Percentiles rank a stretch among this genome's conserved stretches.
phyloP scores from a whole-genome alignment of 2,113 vertebrate genomes.

The Brachyhypopomus gauderio region DNA sequence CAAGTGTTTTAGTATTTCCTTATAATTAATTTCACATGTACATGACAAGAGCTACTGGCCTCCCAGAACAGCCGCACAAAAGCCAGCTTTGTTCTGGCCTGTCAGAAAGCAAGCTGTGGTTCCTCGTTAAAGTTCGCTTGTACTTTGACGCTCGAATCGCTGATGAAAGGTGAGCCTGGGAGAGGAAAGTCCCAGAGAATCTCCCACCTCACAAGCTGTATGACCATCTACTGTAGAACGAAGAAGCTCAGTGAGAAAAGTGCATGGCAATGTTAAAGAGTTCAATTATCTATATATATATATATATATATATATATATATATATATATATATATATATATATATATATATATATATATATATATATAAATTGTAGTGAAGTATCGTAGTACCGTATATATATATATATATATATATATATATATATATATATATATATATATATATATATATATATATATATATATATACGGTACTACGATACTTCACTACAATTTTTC shows the following conservation, averaged over 20 bases:
- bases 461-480: too few species aligned
- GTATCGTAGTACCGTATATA: too few species aligned
- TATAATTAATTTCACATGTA: slow-evolving; percentile 85
- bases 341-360: too few species aligned
- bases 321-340: too few species aligned
- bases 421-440: too few species aligned
- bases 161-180: slow-evolving; percentile 60
- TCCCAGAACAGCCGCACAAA: slow-evolving; percentile 77
- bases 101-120: slow-evolving; percentile 69
- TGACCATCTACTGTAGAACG: slow-evolving; percentile 45
- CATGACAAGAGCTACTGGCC: slow-evolving; percentile 77
- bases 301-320: too few species aligned
- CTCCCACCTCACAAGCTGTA: slow-evolving; percentile 53
- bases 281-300: neutral
- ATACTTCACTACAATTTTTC: too few species aligned
- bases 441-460: too few species aligned
- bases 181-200: slow-evolving; percentile 57
- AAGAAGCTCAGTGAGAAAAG: slow-evolving; percentile 29
- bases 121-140: slow-evolving; percentile 59
- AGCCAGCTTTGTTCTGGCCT: slow-evolving; percentile 75
- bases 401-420: too few species aligned
- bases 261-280: slow-evolving; percentile 7
- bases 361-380: too few species aligned
- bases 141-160: slow-evolving; percentile 56
- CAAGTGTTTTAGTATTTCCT: slow-evolving; percentile 84